Evolutionary conservation across 2,113 vertebrate species (phyloP).

Genomic region (Clarias batrachus): DNA sequence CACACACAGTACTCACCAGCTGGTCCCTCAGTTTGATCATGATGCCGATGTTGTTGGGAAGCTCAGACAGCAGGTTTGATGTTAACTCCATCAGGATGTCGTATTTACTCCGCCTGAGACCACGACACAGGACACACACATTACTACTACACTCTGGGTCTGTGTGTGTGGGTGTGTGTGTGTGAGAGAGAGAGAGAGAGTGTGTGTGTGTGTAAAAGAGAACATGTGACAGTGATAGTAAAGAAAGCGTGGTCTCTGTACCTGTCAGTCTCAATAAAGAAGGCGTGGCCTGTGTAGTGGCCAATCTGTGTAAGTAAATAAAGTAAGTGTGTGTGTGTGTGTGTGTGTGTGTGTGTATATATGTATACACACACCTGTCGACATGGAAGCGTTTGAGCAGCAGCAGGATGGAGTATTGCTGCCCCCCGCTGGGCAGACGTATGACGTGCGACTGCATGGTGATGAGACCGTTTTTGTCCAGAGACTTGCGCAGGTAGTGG

Average conservation of each 20-base stretch:
- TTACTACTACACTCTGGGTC: neutral
- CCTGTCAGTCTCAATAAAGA: too few relatives aligned
- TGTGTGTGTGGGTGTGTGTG: neutral
- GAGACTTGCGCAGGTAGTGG: conserved; percentile 86
- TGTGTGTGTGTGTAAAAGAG: too few relatives aligned
- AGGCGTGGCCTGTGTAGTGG: too few relatives aligned
- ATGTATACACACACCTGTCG: conserved; percentile 75
- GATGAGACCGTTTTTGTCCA: conserved; percentile 84
- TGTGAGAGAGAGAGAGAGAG: neutral
- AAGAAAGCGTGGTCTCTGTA: too few relatives aligned
- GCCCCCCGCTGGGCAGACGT: conserved; percentile 74
- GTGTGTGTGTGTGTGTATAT: neutral
- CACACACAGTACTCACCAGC: conserved; percentile 73
- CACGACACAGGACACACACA: neutral
- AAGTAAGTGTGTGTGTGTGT: too few relatives aligned
- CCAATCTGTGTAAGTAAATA: too few relatives aligned
- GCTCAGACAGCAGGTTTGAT: conserved; percentile 76
- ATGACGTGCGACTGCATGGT: conserved; percentile 86
- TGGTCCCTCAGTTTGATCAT: conserved; percentile 77
- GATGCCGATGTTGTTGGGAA: conserved; percentile 73
- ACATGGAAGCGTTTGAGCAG: conserved; percentile 89
- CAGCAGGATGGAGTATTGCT: conserved; percentile 89
- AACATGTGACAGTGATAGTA: too few relatives aligned
- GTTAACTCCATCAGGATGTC: conserved; percentile 89
- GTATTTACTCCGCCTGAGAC: conserved; percentile 85